Evolutionary conservation across 2,888 invertebrate genomes (phyloP), one percentile per base, ranked within the genome.

Genomic region (Phrixothrix hirtus): DNA sequence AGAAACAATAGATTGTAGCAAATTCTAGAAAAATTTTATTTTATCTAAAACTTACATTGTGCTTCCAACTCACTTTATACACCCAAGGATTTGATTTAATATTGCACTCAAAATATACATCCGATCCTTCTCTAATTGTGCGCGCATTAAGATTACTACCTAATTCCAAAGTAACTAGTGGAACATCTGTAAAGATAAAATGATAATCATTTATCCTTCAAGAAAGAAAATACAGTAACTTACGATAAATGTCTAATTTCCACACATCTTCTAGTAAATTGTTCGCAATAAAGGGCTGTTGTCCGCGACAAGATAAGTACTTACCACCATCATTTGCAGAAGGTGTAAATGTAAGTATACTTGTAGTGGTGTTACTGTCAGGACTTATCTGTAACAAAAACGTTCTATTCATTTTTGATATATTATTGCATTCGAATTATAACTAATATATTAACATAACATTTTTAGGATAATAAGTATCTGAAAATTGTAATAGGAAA

Each of bases 71-170:
- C 64, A 89, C 86, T 80, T 85, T 85, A 71, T 85, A 85, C 41
- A 88, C 84, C 84, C 86, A 89, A 0, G 93, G 93, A 77, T 93
- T 92, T 13, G 93, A 89, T 72, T 87, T 88, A 67, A 93, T 91
- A 74, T 86, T 89, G 78, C 93, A 93, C 73, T 93, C 92, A 72
- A 93, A 92, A 79, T 92, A 92, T 6, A 93, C 92, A 71, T 93
- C 93, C 54, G 89, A 89, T 3, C 90, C 92, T 75, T 93, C 93
- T 64, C 88, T 87, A 67, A 94, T 89, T 62, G 85, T 85, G 54
- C 82, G 83, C 1, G 89, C 86, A 70, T 91, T 87, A 32, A 91
- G 79, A 64, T 86, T 92, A 61, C 90, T 89, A 1, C 92, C 92
- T 61, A 93, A 81, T 69, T 90, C 89, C 61, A 93, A 75, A 6